Evolutionary conservation across 1,140 invertebrate genomes (phyloP).

Genomic region (Globodera rostochiensis): DNA sequence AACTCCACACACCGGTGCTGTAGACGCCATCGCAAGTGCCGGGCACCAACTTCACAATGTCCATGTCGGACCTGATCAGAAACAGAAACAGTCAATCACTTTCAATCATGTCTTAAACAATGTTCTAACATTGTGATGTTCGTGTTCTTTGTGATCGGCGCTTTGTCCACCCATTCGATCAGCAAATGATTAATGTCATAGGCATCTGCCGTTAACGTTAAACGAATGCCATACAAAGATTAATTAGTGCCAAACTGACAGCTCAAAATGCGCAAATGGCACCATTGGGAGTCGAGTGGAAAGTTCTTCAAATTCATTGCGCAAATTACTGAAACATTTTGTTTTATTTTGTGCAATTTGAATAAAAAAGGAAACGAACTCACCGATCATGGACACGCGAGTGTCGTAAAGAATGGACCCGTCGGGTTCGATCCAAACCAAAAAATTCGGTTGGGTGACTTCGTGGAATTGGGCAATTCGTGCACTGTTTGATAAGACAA

Average conservation of each 20-base stretch:
- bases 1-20: slow-evolving; percentile 69
- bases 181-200: slow-evolving; percentile 60
- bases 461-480: slow-evolving; percentile 64
- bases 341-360: too few relatives aligned
- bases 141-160: slow-evolving; percentile 58
- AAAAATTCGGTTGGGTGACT: slow-evolving; percentile 64
- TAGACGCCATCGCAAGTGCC: slow-evolving; percentile 63
- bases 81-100: slow-evolving; percentile 31
- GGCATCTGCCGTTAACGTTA: slow-evolving; percentile 47
- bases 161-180: slow-evolving; percentile 55
- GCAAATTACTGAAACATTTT: slow-evolving; percentile 34
- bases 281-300: slow-evolving; percentile 68
- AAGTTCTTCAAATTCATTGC: slow-evolving; percentile 66
- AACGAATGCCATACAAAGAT: neutral
- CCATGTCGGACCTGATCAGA: slow-evolving; percentile 56
- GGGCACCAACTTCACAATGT: slow-evolving; percentile 57
- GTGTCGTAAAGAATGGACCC: slow-evolving; percentile 65
- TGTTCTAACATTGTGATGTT: slow-evolving; percentile 50
- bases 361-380: slow-evolving; percentile 38
- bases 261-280: slow-evolving; percentile 72
- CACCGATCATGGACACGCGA: slow-evolving; percentile 70
- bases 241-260: slow-evolving; percentile 66
- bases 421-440: slow-evolving; percentile 65
- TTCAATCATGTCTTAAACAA: neutral
- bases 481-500: slow-evolving; percentile 34